phyloP scores from a whole-genome alignment of 2,888 invertebrate species.

The Andrena bicolor region DNA sequence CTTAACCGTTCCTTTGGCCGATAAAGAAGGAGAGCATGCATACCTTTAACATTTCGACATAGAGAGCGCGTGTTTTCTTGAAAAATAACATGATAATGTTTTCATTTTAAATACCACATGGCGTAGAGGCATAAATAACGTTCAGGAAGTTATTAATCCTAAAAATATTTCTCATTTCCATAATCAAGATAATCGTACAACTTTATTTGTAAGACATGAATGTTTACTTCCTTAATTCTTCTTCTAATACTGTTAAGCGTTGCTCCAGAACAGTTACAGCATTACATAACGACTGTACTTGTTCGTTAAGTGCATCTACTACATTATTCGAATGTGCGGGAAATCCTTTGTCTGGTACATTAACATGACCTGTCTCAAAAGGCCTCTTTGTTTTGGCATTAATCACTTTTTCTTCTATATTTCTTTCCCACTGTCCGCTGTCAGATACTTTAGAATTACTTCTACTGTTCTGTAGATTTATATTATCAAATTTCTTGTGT shows the following conservation, averaged over 20 bases:
- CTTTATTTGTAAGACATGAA: slow-evolving; percentile 11
- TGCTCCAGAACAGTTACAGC: slow-evolving; percentile 87
- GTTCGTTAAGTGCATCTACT: slow-evolving; percentile 86
- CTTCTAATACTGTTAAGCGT: slow-evolving; percentile 86
- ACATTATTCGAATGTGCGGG: slow-evolving; percentile 50
- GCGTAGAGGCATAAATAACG: too few relatives aligned
- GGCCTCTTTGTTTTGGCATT: slow-evolving; percentile 65
- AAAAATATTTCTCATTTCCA: slow-evolving; percentile 20
- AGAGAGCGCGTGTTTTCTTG: too few relatives aligned
- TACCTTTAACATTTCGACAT: too few relatives aligned
- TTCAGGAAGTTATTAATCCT: background rate
- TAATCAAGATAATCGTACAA: slow-evolving; percentile 15
- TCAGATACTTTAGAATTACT: slow-evolving; percentile 57
- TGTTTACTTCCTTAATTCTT: slow-evolving; percentile 77
- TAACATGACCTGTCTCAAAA: slow-evolving; percentile 35
- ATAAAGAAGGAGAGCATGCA: too few relatives aligned
- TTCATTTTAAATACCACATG: too few relatives aligned
- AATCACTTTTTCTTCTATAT: slow-evolving; percentile 68
- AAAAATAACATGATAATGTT: too few relatives aligned
- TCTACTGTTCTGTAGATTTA: slow-evolving; percentile 39
- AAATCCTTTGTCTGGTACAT: slow-evolving; percentile 21
- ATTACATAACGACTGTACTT: slow-evolving; percentile 87
- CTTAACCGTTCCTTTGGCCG: too few relatives aligned
- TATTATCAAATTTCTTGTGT: slow-evolving; percentile 48
- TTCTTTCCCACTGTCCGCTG: slow-evolving; percentile 43